Evolutionary conservation across 2,888 invertebrate genomes (phyloP).

Genomic region (Conchocele bisecta): DNA sequence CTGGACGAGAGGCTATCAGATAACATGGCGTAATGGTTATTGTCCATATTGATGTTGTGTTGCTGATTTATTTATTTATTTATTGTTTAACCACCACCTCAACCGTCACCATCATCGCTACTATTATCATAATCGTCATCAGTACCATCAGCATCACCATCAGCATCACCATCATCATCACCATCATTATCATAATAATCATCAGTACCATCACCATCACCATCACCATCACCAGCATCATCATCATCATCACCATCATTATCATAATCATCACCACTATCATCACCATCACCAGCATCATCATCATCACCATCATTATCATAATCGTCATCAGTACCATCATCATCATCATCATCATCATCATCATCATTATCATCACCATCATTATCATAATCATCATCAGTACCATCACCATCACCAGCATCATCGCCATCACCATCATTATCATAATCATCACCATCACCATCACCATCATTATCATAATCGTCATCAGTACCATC

Average conservation of each 20-base stretch:
- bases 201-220: background rate
- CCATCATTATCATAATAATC: background rate
- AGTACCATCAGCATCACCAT: slow-evolving; percentile 1
- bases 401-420: slow-evolving; percentile 11
- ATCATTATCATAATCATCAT: slow-evolving; percentile 22
- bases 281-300: too few species aligned
- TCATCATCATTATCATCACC: slow-evolving; percentile 23
- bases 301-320: background rate
- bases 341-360: slow-evolving; percentile 11
- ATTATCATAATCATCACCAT: slow-evolving; percentile 9
- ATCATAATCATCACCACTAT: slow-evolving; percentile 1
- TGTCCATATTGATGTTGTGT: background rate
- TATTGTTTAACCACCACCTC: background rate
- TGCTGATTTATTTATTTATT: background rate
- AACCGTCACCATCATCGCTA: background rate
- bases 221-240: background rate
- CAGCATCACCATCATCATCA: too few species aligned
- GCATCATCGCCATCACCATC: background rate
- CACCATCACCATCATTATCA: too few species aligned
- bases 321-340: slow-evolving; percentile 4
- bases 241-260: background rate
- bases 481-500: too few species aligned
- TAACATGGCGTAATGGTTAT: background rate
- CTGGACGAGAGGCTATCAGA: too few species aligned
- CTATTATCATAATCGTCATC: background rate